phyloP scores from a whole-genome alignment of 2,797 vertebrate genomes.

The Etheostoma nigrum region DNA sequence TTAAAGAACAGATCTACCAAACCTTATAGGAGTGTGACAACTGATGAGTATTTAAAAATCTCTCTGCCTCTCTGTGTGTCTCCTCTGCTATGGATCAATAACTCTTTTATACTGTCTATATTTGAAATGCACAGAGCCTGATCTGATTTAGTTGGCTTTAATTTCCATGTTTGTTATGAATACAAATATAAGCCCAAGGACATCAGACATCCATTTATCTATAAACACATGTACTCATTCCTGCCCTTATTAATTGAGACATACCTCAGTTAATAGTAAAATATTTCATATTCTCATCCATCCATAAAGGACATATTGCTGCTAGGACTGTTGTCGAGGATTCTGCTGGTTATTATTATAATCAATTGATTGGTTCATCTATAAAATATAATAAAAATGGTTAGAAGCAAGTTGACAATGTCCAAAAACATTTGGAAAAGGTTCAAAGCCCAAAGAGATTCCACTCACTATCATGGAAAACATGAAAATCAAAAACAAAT shows the following conservation, averaged over 20 bases:
- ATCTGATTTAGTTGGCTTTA: constrained; percentile 69
- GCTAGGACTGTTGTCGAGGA: too few relatives aligned
- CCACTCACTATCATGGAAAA: neutral
- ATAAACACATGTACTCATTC: constrained; percentile 18
- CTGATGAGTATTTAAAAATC: constrained; percentile 76
- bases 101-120: constrained; percentile 68
- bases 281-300: neutral
- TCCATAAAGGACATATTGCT: neutral
- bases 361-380: neutral
- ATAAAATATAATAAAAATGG: neutral
- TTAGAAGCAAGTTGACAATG: neutral
- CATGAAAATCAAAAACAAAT: neutral
- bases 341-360: neutral
- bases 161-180: constrained; percentile 72
- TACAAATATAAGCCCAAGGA: constrained; percentile 68
- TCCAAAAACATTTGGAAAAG: neutral
- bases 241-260: neutral
- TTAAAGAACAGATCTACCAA: constrained; percentile 65
- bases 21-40: constrained; percentile 53
- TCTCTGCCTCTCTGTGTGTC: constrained; percentile 54
- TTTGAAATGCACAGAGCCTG: constrained; percentile 70
- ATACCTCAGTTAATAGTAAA: neutral
- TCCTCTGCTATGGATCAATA: constrained; percentile 74
- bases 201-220: constrained; percentile 57
- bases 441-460: neutral